Conservation (phyloP, 2,888 invertebrate species). For the Xestoiulus laeticollis region DNA sequence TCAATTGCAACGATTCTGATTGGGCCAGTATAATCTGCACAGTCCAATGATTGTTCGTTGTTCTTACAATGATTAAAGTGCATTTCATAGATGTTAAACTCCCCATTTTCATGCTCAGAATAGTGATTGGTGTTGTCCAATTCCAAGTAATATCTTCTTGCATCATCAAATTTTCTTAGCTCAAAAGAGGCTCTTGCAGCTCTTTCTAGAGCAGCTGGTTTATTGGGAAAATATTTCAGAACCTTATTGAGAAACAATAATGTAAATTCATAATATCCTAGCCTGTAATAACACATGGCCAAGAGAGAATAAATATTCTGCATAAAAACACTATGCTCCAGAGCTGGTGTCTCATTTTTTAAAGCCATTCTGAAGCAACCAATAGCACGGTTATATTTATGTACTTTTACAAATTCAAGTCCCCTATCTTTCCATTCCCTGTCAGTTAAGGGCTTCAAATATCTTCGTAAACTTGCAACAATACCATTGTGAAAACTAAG, state of each 20-base stretch:
- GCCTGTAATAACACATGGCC: background rate
- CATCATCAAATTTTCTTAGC: background rate
- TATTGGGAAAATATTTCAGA: background rate
- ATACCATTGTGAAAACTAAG: too few species aligned
- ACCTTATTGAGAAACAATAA: background rate
- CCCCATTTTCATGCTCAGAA: background rate
- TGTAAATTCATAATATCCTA: background rate
- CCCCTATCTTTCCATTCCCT: background rate
- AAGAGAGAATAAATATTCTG: too few species aligned
- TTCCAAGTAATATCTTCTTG: background rate
- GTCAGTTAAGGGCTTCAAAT: background rate
- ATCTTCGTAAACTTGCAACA: background rate
- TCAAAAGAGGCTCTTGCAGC: background rate
- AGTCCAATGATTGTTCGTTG: background rate
- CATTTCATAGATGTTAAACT: background rate
- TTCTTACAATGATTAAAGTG: too few species aligned
- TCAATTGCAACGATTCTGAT: background rate
- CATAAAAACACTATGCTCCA: too few species aligned
- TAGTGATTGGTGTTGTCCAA: background rate
- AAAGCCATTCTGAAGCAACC: background rate
- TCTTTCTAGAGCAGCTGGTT: background rate
- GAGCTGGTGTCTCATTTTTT: background rate
- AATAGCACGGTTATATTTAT: background rate
- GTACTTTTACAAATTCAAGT: background rate
- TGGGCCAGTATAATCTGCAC: conserved; percentile 34